Base-by-base conservation (phyloP, 2,113 vertebrate species). In the Collichthys lucidus region DNA sequence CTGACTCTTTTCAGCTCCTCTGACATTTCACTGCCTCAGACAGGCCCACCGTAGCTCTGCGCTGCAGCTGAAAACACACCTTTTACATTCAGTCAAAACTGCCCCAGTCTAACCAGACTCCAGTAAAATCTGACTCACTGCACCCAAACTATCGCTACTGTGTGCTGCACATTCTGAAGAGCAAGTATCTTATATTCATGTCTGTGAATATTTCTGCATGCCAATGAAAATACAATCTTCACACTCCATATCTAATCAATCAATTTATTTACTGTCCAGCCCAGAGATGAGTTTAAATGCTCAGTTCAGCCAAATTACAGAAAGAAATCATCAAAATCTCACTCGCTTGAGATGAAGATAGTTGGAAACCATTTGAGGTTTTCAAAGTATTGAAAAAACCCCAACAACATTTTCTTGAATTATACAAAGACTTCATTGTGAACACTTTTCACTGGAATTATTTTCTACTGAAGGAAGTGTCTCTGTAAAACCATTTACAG, bases 21-120 rank as follows among this genome's bases (percentile, higher is more conserved):
- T 94, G 93, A 96, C 93, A 94, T 94, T 93, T 95, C 82, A 86
- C 74, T 71, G 76, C 66, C 70, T 88, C 89, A 89, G 92, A 93
- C 92, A 92, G 92, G 94, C 91, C 92, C 92, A 94, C 93, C 93
- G 88, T 74, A 88, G 83, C 87, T 84, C 84, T 67, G 77, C 49
- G 5, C 84, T 79, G 80, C 11, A 68, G 75, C 87, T 83, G 56
- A 88, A 89, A 89, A 83, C 75, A 83, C 84, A 90, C 84, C 86
- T 83, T 83, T 87, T 86, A 83, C 88, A 67, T 79, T 55, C 68
- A 83, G 83, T 92, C 82, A 66, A 29, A 81, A 70, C 74, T 20
- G 85, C 31, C 83, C 53, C 47, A 11, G 74, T 85, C 83, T 61
- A 70, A 84, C 64, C 71, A 82, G 71, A 75, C 66, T 42, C 52